phyloP scores from a whole-genome alignment of 2,113 vertebrate genomes.

The Ammodramus savannarum region DNA sequence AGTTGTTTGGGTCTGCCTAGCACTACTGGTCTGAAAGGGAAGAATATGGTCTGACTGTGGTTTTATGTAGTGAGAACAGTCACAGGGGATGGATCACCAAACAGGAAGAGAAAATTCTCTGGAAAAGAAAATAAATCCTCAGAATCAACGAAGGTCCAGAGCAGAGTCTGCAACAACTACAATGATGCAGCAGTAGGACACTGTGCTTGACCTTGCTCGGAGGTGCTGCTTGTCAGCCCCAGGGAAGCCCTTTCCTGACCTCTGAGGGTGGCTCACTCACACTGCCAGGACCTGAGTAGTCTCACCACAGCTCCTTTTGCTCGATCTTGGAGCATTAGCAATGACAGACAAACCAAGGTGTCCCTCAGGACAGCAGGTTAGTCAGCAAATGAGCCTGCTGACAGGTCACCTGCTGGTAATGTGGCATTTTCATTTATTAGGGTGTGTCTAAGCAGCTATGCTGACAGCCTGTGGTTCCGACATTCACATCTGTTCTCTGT shows the following conservation, averaged over 20 bases:
- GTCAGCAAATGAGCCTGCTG: background rate
- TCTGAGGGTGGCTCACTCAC: background rate
- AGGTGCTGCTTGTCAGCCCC: background rate
- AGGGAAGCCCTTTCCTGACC: background rate
- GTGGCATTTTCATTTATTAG: background rate
- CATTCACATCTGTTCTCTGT: background rate
- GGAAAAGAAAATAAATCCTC: background rate
- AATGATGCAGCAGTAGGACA: background rate
- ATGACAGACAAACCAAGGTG: background rate
- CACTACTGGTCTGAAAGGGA: background rate
- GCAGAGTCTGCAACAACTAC: background rate
- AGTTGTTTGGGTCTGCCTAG: background rate
- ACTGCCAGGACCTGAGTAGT: accelerated
- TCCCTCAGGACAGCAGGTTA: background rate
- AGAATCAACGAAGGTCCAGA: background rate
- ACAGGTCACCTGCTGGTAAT: background rate
- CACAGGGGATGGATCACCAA: background rate
- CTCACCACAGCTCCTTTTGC: background rate
- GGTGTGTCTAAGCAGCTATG: background rate
- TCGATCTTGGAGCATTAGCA: background rate
- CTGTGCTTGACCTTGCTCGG: accelerated
- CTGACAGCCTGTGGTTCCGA: background rate
- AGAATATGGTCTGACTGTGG: background rate
- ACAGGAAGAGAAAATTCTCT: background rate
- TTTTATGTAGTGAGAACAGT: background rate